Evolutionary conservation across 2,888 invertebrate species (phyloP), one percentile per base, ranked within the genome.

Genomic region (Philonicus albiceps): DNA sequence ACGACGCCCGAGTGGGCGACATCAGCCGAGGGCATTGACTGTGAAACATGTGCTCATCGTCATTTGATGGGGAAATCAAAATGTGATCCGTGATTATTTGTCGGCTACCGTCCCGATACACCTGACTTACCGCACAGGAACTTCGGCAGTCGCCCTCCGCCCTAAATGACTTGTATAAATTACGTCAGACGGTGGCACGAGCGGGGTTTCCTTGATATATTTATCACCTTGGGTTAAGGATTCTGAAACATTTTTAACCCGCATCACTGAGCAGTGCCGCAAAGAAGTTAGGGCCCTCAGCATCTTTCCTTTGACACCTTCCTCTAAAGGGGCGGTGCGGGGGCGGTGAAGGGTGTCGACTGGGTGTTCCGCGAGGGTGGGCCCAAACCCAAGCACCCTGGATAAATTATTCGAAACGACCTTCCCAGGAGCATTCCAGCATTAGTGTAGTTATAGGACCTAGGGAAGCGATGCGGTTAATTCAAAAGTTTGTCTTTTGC

Each of bases 181-280:
- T 86, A 86, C 78, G 76, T 27, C 85, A 75, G 85, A 83, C 74
- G 49, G 55, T 55, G 34, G 53, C 31, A 43, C 43, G 43, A 84
- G n/a, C 37, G 49, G 76, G 55, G n/a, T 40, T n/a, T 34, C 73
- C 86, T 87, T 87, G 87, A 87, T 87, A 87, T 87, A 87, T 87
- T 87, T 87, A 87, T 87, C 87, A 87, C 87, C 86, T 86, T 87
- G 78, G 86, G 83, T 87, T 87, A 86, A 86, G 87, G 87, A 74
- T 87, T 86, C 84, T 78, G 81, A 87, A 87, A 87, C 83, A 87
- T 87, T 87, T 87, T 87, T 87, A 86, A 84, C 84, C 78, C 86
- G 86, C 83, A 78, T 87, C 87, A 87, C 78, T 87, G 87, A 87
- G 76, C 86, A 84, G 34, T 19, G 22, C 84, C 85, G 37, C 72